Evolutionary conservation across 30 jellyfish, hydroid and myxozoan genomes (phyloP).

Genomic region (Pelagia noctiluca): DNA sequence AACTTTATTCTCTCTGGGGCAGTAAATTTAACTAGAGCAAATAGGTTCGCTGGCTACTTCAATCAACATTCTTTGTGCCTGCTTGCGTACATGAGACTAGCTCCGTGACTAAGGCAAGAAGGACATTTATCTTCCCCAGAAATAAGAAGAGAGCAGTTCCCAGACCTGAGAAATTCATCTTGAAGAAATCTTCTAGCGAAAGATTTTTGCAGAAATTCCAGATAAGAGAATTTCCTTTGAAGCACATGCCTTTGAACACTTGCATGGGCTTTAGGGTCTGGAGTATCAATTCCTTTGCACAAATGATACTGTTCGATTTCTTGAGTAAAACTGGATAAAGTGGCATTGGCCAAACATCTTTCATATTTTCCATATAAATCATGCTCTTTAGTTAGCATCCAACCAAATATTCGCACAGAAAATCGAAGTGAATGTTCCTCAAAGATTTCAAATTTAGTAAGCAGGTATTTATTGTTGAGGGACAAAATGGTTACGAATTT

Average conservation of each 20-base stretch:
- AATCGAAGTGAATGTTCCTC: too few relatives aligned
- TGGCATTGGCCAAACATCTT: slow-evolving; percentile 31
- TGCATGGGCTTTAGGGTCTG: slow-evolving; percentile 23
- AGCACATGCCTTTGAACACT: slow-evolving; percentile 25
- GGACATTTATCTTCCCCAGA: slow-evolving; percentile 21
- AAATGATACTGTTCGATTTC: slow-evolving; percentile 42
- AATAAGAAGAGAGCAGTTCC: slow-evolving; percentile 23
- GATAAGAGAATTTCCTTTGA: slow-evolving; percentile 15
- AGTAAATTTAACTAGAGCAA: slow-evolving; percentile 18
- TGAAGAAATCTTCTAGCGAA: slow-evolving; percentile 17
- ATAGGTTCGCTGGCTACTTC: slow-evolving; percentile 9
- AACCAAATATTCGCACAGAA: slow-evolving; percentile 35
- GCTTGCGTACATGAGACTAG: neutral
- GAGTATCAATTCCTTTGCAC: slow-evolving; percentile 35
- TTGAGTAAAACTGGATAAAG: slow-evolving; percentile 36
- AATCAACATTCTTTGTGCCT: slow-evolving; percentile 13
- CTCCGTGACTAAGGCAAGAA: slow-evolving; percentile 31
- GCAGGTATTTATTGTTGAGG: slow-evolving; percentile 2
- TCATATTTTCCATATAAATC: slow-evolving; percentile 19
- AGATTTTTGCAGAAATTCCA: slow-evolving; percentile 1
- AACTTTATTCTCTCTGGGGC: slow-evolving; percentile 27
- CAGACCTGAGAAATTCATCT: slow-evolving; percentile 19
- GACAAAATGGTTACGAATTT: neutral
- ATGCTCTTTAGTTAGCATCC: slow-evolving; percentile 53
- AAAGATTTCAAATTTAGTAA: too few relatives aligned